phyloP scores from a whole-genome alignment of 2,113 vertebrate species.

The Gobiocypris rarus region DNA sequence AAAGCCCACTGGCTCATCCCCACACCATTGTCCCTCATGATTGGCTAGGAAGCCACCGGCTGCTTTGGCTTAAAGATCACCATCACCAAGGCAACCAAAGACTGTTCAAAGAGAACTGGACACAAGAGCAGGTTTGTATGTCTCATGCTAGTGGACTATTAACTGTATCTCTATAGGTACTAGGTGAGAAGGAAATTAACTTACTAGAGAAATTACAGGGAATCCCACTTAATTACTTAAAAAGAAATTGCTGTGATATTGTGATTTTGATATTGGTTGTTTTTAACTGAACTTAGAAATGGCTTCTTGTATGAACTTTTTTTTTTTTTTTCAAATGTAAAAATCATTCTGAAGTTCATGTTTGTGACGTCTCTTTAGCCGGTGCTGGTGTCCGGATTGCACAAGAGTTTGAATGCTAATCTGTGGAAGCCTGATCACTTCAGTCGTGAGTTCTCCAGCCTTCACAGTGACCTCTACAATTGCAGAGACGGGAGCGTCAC shows the following conservation, averaged over 20 bases:
- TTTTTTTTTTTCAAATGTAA: background rate
- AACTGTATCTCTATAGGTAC: background rate
- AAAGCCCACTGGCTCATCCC: constrained; percentile 52
- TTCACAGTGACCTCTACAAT: constrained; percentile 86
- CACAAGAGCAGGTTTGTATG: constrained; percentile 81
- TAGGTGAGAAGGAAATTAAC: background rate
- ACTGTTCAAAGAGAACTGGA: constrained; percentile 89
- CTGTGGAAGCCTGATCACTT: constrained; percentile 86
- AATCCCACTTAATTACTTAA: background rate
- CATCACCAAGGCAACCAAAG: constrained; percentile 85
- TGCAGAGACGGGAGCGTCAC: constrained; percentile 86
- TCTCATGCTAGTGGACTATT: background rate
- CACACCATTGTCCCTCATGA: constrained; percentile 78
- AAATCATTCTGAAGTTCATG: background rate
- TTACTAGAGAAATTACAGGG: background rate
- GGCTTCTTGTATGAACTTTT: background rate
- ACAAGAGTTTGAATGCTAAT: constrained; percentile 83
- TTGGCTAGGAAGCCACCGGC: constrained; percentile 83
- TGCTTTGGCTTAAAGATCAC: constrained; percentile 87
- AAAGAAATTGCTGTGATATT: background rate
- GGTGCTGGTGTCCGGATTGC: constrained; percentile 84
- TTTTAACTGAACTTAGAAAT: background rate
- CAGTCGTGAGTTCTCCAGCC: constrained; percentile 83
- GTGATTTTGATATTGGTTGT: background rate
- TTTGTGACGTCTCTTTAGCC: constrained; percentile 70